Percentiles rank a stretch among this genome's conserved stretches.
phyloP scores from a whole-genome alignment of 2,113 vertebrate genomes.

The Orcinus orca region DNA sequence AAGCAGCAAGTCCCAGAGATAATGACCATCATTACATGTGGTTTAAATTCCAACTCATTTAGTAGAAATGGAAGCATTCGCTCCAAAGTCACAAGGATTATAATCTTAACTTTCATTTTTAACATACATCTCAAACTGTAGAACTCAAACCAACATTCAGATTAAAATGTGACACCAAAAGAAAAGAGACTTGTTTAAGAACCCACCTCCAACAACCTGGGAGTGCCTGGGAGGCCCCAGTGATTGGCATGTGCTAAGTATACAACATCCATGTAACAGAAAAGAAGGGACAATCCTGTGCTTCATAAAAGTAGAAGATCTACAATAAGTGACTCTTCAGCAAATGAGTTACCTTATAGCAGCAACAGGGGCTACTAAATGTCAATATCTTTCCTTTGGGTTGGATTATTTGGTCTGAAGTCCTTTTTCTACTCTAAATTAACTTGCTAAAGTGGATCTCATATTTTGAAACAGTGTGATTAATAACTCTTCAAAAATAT shows the following conservation, averaged over 20 bases:
- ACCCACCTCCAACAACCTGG: background rate
- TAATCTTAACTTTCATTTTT: background rate
- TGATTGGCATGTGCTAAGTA: background rate
- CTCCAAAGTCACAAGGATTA: background rate
- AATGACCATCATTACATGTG: background rate
- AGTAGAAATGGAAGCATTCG: background rate
- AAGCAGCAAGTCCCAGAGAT: background rate
- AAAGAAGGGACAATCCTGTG: background rate
- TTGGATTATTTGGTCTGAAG: conserved; percentile 24
- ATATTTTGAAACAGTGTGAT: conserved; percentile 39
- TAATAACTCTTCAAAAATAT: conserved; percentile 46
- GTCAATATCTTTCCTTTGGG: background rate
- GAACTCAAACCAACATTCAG: background rate
- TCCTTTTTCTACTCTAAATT: conserved; percentile 24
- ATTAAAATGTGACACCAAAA: background rate
- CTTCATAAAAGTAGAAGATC: background rate
- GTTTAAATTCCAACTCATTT: background rate
- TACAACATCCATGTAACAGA: background rate
- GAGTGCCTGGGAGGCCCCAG: background rate
- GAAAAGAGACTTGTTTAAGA: background rate
- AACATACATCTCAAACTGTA: background rate
- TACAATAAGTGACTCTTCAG: background rate
- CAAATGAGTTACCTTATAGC: background rate
- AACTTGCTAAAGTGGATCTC: conserved; percentile 6
- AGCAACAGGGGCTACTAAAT: background rate